These are phyloP conservation scores for Goniozus legneri DNA, from an alignment of 1,140 invertebrate genomes.

Conservation along the genomic window DNA sequence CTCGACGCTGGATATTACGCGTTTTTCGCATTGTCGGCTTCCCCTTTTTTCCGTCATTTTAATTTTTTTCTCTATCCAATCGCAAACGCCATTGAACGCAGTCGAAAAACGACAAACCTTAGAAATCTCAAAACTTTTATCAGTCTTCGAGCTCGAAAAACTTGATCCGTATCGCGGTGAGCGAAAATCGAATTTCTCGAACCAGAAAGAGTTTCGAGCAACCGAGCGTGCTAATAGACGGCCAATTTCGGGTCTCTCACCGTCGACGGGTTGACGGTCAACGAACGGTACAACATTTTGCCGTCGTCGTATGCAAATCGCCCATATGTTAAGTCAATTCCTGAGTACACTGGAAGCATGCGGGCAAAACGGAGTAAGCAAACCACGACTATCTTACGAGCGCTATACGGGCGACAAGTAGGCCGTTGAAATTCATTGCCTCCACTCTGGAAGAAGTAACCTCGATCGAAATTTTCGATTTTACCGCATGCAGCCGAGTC, in stretches of 20 bases:
- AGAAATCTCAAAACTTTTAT: no score
- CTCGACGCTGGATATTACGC: constrained; percentile 31
- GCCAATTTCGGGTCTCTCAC: not conserved
- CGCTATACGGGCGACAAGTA: constrained; percentile 51
- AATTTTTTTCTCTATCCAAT: constrained; percentile 1
- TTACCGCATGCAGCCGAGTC: no score
- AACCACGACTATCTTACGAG: constrained; percentile 42
- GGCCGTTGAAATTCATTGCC: constrained; percentile 46
- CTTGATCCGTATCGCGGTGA: no score
- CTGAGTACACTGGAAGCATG: constrained; percentile 42
- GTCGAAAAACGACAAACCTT: no score
- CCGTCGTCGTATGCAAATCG: constrained; percentile 45
- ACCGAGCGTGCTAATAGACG: no score
- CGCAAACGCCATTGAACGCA: no score
- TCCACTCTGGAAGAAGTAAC: constrained; percentile 26
- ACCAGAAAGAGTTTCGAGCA: no score
- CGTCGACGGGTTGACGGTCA: constrained; percentile 12
- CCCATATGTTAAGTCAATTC: constrained; percentile 48
- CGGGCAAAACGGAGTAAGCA: constrained; percentile 37
- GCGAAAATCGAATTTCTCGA: no score
- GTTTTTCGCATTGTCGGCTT: constrained; percentile 13
- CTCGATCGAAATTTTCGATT: constrained; percentile 20
- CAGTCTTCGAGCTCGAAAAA: no score
- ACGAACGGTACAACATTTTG: constrained; percentile 20
- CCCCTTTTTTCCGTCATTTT: not conserved